Evolutionary conservation across 2,797 vertebrate species (phyloP).

Genomic region (Poliocrania exsul): DNA sequence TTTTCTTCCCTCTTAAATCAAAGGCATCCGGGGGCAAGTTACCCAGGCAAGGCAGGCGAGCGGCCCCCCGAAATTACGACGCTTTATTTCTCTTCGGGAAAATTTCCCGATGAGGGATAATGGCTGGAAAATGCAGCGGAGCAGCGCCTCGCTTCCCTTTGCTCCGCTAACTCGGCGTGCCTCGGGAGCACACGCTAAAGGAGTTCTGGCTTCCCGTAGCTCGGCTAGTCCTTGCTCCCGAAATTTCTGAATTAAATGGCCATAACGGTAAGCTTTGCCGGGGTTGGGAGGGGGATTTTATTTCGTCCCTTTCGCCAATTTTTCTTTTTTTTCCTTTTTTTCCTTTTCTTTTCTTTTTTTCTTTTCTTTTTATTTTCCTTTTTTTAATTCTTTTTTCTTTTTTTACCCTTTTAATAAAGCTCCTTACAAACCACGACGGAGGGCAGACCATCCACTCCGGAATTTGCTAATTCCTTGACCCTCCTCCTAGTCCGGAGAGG

Average conservation of each 20-base stretch:
- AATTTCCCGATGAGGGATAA: neutral
- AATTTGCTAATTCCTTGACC: neutral
- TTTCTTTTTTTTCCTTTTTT: neutral
- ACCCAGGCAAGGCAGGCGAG: neutral
- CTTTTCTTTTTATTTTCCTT: neutral
- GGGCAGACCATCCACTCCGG: neutral
- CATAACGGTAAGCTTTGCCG: slow-evolving; percentile 18
- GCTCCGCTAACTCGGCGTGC: neutral
- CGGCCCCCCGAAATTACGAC: neutral
- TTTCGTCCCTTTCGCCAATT: accelerated
- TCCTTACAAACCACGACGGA: neutral
- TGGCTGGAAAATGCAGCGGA: neutral
- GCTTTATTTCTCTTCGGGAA: neutral
- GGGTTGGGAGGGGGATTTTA: neutral
- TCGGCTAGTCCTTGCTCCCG: neutral
- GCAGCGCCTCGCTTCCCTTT: neutral
- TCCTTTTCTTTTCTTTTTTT: accelerated
- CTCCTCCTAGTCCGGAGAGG: neutral
- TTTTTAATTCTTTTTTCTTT: neutral
- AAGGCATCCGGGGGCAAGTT: neutral
- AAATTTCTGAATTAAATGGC: slow-evolving; percentile 15
- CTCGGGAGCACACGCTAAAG: neutral
- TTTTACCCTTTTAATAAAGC: neutral
- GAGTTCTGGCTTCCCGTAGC: neutral
- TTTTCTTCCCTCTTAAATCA: neutral